phyloP scores from a whole-genome alignment of 2,888 invertebrate species.

The Strigamia transsilvanica region DNA sequence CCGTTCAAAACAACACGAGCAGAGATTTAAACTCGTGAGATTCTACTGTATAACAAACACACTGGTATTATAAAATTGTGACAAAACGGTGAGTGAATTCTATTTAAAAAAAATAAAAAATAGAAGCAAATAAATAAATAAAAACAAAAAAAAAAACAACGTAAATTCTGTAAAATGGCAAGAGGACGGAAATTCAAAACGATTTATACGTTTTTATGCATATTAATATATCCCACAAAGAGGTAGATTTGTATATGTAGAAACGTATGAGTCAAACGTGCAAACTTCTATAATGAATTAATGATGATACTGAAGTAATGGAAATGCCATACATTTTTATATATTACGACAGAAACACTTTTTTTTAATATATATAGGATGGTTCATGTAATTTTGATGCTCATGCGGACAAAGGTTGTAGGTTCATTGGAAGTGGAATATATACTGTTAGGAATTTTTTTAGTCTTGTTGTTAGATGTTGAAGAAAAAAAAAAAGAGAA shows the following conservation, averaged over 20 bases:
- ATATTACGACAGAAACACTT: background rate
- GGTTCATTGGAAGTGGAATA: background rate
- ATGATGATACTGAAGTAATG: constrained; percentile 16
- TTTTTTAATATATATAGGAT: constrained; percentile 6
- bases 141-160: background rate
- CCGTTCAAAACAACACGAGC: background rate
- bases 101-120: background rate
- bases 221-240: background rate
- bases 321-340: constrained; percentile 2
- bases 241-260: constrained; percentile 7
- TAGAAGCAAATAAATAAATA: background rate
- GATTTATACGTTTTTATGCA: background rate
- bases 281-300: constrained; percentile 22
- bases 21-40: background rate
- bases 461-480: constrained; percentile 36
- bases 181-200: background rate
- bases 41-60: background rate
- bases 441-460: constrained; percentile 14
- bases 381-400: constrained; percentile 12
- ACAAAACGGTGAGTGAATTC: background rate
- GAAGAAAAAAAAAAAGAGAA: background rate
- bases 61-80: constrained; percentile 38
- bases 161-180: background rate
- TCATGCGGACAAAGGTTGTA: constrained; percentile 15
- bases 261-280: background rate